Evolutionary conservation across 2,888 invertebrate genomes (phyloP), one percentile per base, ranked within the genome.

Genomic region (Plusia festucae): DNA sequence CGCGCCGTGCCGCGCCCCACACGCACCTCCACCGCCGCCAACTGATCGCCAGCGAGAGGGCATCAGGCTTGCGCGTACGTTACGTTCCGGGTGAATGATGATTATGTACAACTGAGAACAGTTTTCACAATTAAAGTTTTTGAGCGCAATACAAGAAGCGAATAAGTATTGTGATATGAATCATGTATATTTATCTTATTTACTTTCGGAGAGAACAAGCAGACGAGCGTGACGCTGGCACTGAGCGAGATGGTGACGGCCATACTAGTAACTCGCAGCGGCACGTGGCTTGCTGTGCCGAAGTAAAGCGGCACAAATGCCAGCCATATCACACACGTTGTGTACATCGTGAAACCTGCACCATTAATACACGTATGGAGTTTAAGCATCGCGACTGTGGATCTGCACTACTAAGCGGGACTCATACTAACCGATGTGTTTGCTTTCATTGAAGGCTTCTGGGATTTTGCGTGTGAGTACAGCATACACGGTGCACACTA

Each of bases 291-390:
- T 70, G 97, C 98, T 1, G 99, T 99, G 70, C 99, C 99, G 90
- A 99, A 99, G 93, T 99, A 99, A 57, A 99, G 96, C 9, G 99
- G 99, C 63, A 99, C 98, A 93, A 99, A 99, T 32, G 99, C 99
- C 77, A 99, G 95, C 99, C 99, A 99, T 87, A 99, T 99, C 70
- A 99, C 98, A 91, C 99, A 99, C 30, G 99, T 99, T 52, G 99
- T 99, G 95, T 99, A 99, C 99, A 99, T 99, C 24, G 99, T 99
- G 93, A 99, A 99, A 65, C 98, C 98, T 98, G 93, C 13, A 83
- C 32, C 99, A 98, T 91, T n/a, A n/a, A n/a, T 98, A 98, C 51
- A 40, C 4, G 27, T n/a, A 16, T 2, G 20, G 6, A 2, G 27
- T 13, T 13, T 18, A 7, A n/a, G 44, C 18, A 1, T 16, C 40